Evolutionary conservation across 2,797 vertebrate species (phyloP).

Genomic region (Garrulus glandarius): DNA sequence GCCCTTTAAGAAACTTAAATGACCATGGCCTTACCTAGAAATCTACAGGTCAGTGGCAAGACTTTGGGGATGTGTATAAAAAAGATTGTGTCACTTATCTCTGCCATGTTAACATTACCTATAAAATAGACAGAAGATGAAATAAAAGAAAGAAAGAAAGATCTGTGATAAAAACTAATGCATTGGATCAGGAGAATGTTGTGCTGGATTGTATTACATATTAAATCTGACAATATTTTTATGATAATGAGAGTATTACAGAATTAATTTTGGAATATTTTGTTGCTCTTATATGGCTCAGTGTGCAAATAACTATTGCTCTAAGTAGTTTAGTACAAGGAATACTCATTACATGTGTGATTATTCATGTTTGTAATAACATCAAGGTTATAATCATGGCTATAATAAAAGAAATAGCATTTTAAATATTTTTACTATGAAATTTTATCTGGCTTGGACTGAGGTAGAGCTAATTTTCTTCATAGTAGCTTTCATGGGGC

Average conservation of each 20-base stretch:
- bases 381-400: not conserved
- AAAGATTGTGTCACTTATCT: not conserved
- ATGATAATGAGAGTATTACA: not conserved
- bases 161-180: not conserved
- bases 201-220: not conserved
- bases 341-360: not conserved
- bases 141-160: not conserved
- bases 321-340: not conserved
- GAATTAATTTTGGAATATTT: not conserved
- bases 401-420: not conserved
- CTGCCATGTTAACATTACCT: not conserved
- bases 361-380: not conserved
- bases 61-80: not conserved
- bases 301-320: not conserved
- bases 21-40: not conserved
- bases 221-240: not conserved
- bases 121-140: not conserved
- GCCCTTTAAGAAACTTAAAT: not conserved
- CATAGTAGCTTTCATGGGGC: fast-evolving
- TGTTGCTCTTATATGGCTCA: not conserved
- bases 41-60: not conserved
- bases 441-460: not conserved
- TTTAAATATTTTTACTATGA: not conserved
- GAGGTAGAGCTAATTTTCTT: not conserved
- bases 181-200: not conserved